Evolutionary conservation across 1,140 invertebrate genomes (phyloP).

Genomic region (Rhagoletis pomonella): DNA sequence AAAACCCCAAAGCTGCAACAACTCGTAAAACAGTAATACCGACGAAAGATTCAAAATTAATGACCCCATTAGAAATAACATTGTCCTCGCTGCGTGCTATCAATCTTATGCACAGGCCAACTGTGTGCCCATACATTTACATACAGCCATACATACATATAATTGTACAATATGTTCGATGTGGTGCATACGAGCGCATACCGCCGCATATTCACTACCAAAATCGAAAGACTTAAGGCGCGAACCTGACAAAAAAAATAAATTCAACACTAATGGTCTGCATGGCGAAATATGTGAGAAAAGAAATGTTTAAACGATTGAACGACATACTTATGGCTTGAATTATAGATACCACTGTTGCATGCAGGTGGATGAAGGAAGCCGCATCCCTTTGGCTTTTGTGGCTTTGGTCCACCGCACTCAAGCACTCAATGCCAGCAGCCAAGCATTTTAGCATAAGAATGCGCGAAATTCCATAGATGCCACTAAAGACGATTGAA

Average conservation of each 20-base stretch:
- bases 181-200: not conserved
- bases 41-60: conserved; percentile 53
- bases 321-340: conserved; percentile 21
- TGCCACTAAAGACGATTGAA: not conserved
- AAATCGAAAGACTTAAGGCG: conserved; percentile 21
- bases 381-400: conserved; percentile 5
- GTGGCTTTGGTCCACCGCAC: not conserved
- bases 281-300: not conserved
- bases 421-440: conserved; percentile 12
- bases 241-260: conserved; percentile 29
- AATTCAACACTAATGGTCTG: not conserved
- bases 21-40: not conserved
- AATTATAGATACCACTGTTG: conserved; percentile 13
- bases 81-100: conserved; percentile 44
- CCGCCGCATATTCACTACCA: not conserved
- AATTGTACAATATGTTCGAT: too few species aligned
- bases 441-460: conserved; percentile 30
- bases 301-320: conserved; percentile 2
- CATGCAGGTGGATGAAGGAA: conserved; percentile 25
- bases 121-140: not conserved
- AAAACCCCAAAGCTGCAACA: not conserved
- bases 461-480: conserved; percentile 46
- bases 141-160: too few species aligned
- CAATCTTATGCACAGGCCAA: conserved; percentile 25
- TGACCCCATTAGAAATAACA: conserved; percentile 56